Evolutionary conservation across 1,140 invertebrate species (phyloP), one percentile per base, ranked within the genome.

Genomic region (Bombus soroeensis): DNA sequence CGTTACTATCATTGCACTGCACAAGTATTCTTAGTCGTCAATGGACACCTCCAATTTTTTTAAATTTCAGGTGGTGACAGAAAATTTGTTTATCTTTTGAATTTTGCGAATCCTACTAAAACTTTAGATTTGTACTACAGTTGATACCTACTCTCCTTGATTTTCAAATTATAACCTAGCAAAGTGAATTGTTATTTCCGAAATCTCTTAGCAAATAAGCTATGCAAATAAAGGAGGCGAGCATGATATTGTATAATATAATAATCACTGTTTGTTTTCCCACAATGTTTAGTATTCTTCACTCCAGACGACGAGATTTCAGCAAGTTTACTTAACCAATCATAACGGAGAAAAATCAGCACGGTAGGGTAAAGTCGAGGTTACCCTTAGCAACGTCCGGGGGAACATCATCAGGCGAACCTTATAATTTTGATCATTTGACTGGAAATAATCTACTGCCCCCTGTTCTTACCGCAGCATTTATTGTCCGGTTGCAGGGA

Each of bases 391-490:
- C 78, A 79, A 88, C 57, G 86, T 87, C 80, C 64, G 90, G 87
- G 90, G 88, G 91, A 94, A 94, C 88, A 90, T 94, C 94, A 94
- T 95, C 94, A 93, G 92, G 81, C 93, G 91, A 92, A 94, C 92
- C 94, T 95, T 94, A 94, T 94, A 95, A 95, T 95, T 95, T 95
- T 94, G 93, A 94, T 95, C 90, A 94, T 95, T 94, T 93, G 93
- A 94, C 94, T 94, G 94, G 94, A 94, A 93, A 93, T 91, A 92
- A 94, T 94, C 92, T 87, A 90, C 88, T 85, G 87, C 82, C 89
- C 83, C 86, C 86, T 88, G 91, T 92, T 90, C 89, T 92, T 88
- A 93, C 93, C 93, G 90, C 93, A 93, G 85, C 90, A 94, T 94
- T 94, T 93, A 94, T 94, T 93, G 91, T 89, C 90, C 83, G 87